These are phyloP conservation scores for Noctua janthe DNA, from an alignment of 2,888 invertebrate species.

Conservation along the genomic window DNA sequence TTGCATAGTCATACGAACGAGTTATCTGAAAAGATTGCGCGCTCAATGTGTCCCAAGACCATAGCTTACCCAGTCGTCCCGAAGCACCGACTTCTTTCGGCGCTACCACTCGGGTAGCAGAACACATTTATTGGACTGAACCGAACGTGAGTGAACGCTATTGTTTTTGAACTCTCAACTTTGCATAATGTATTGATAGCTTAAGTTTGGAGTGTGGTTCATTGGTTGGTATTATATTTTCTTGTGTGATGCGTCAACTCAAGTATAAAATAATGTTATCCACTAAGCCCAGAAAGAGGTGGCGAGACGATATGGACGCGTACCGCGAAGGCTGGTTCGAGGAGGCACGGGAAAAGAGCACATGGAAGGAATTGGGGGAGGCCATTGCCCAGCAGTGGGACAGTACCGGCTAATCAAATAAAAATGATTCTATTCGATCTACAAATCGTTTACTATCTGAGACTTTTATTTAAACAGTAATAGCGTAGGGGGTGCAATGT, in stretches of 20 bases:
- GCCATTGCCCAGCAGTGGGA: too few relatives aligned
- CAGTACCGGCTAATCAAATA: too few relatives aligned
- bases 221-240: constrained; percentile 16
- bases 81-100: constrained; percentile 67
- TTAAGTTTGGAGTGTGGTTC: constrained; percentile 38
- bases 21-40: neutral
- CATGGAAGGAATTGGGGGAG: too few relatives aligned
- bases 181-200: constrained; percentile 63
- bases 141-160: constrained; percentile 71
- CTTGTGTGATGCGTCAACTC: neutral
- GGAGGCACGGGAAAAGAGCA: too few relatives aligned
- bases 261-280: too few relatives aligned
- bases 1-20: too few relatives aligned
- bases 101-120: constrained; percentile 65
- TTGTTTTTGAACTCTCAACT: constrained; percentile 64
- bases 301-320: too few relatives aligned
- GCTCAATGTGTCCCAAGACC: constrained; percentile 42
- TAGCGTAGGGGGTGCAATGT: neutral
- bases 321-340: too few relatives aligned
- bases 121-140: constrained; percentile 72
- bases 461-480: neutral
- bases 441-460: neutral
- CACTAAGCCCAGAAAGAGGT: too few relatives aligned
- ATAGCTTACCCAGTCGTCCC: constrained; percentile 13
- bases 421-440: too few relatives aligned